Conservation (phyloP, 2,113 vertebrate species). For the Patagioenas fasciata region DNA sequence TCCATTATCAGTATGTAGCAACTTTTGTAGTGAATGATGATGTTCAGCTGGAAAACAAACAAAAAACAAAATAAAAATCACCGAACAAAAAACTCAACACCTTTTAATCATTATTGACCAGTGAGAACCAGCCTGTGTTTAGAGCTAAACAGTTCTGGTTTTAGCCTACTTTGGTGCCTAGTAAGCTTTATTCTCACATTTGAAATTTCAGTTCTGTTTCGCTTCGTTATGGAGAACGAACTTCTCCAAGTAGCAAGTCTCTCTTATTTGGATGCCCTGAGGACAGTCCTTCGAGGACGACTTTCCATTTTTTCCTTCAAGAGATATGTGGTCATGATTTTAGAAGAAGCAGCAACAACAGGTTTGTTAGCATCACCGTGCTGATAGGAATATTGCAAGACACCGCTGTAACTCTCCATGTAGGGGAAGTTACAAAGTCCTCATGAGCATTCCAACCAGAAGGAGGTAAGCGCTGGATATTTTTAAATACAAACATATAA, state of each 20-base stretch:
- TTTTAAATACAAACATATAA: neutral
- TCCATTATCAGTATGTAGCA: neutral
- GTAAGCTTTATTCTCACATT: neutral
- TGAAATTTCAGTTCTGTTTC: neutral
- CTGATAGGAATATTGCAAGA: neutral
- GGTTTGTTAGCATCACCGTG: neutral
- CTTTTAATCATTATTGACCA: neutral
- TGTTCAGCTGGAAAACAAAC: neutral
- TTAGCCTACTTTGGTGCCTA: neutral
- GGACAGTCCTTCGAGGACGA: neutral
- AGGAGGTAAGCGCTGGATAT: neutral
- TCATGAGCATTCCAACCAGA: neutral
- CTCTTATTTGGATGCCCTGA: neutral
- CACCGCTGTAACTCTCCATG: neutral
- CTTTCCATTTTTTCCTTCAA: neutral
- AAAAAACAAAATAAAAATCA: too few relatives aligned
- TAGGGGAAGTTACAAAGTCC: neutral
- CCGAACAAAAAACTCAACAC: neutral
- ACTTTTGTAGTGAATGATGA: neutral
- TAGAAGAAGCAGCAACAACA: neutral
- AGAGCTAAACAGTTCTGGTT: neutral
- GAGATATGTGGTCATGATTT: neutral
- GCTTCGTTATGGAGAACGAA: neutral
- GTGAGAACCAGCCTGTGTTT: neutral
- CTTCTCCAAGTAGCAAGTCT: neutral